Base-by-base conservation (phyloP, 1,140 invertebrate species). In the Nasonia vitripennis region DNA sequence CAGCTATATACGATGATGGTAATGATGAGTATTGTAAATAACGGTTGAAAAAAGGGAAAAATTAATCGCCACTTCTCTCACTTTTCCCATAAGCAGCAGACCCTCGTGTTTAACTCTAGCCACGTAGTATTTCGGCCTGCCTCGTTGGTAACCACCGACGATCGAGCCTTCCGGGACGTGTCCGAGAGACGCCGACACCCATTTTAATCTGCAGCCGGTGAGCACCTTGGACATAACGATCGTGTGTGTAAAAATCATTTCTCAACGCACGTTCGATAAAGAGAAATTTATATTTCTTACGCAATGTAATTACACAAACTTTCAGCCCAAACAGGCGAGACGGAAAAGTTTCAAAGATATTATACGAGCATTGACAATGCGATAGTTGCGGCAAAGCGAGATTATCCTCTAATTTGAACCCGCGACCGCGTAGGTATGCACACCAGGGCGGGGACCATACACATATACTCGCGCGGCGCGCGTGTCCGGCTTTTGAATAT, bases 401-500 rank as follows among this genome's bases (percentile, higher is more conserved):
- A 12, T 17, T 31, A 78, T 48, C 51, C 51, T 78, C 41, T 78
- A 78, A 78, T 78, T 78, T 78, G 51, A 78, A 62, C 9, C 48
- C 51, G 45, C 45, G 75, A 41, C 7, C 20, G 37, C 31, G 34
- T 17, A 20, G 31, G 73, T 41, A 75, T 77, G 41, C 45, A 23
- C 62, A 23, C n/a, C 37, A 34, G 41, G 74, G 45, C 77, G 78
- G 27, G 34, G 51, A 34, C 51, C 2, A 2, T 20, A 12, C 41
- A 12, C 34, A 10, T 31, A 37, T 37, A 37, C 34, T 4, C 34
- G 6, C 34, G 2, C 3, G 5, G 80, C 80, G 84, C 88, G 87
- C 88, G 89, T 90, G 89, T 87, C 85, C 86, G 70, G 88, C 87
- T 89, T 90, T 90, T 88, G 87, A 89, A 89, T 89, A 86, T 88